Percentiles rank a stretch among this genome's conserved stretches.
These are phyloP conservation scores for Teleogryllus oceanicus DNA, from an alignment of 2,888 invertebrate species.

Conservation along the genomic window DNA sequence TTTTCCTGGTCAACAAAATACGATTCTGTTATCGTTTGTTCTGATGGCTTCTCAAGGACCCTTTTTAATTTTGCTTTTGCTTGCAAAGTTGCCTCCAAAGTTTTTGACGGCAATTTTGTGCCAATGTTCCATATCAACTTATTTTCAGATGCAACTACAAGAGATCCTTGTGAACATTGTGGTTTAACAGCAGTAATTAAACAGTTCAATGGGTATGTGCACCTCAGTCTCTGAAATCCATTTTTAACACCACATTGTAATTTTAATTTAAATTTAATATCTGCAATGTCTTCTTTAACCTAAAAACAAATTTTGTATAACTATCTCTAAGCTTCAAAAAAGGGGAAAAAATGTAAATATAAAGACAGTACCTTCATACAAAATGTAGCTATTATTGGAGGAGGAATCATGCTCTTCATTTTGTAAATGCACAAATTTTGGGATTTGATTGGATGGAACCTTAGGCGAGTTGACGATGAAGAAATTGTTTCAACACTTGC, in stretches of 20 bases:
- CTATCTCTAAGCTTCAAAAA: neutral
- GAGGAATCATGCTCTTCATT: neutral
- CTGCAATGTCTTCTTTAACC: conserved; percentile 25
- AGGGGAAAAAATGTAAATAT: neutral
- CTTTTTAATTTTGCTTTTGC: conserved; percentile 24
- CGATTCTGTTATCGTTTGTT: neutral
- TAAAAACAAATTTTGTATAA: neutral
- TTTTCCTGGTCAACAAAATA: neutral
- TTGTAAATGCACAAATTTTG: conserved; percentile 4
- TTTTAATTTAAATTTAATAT: conserved; percentile 24
- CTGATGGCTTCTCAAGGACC: neutral
- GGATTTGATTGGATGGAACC: neutral
- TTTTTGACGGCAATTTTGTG: conserved; percentile 28
- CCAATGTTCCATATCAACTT: conserved; percentile 28
- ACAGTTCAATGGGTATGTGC: conserved; percentile 21
- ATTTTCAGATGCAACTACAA: neutral
- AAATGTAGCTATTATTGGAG: conserved; percentile 26
- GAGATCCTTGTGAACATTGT: conserved; percentile 24
- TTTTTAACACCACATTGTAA: conserved; percentile 24
- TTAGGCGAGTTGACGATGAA: neutral
- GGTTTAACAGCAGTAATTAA: conserved; percentile 22
- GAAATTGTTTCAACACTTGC: conserved; percentile 20
- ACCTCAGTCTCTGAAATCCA: conserved; percentile 26
- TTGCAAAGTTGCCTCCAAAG: conserved; percentile 20
- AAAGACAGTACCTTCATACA: conserved; percentile 20